Base-by-base conservation (phyloP, 1,140 invertebrate species). In the Periplaneta americana region DNA sequence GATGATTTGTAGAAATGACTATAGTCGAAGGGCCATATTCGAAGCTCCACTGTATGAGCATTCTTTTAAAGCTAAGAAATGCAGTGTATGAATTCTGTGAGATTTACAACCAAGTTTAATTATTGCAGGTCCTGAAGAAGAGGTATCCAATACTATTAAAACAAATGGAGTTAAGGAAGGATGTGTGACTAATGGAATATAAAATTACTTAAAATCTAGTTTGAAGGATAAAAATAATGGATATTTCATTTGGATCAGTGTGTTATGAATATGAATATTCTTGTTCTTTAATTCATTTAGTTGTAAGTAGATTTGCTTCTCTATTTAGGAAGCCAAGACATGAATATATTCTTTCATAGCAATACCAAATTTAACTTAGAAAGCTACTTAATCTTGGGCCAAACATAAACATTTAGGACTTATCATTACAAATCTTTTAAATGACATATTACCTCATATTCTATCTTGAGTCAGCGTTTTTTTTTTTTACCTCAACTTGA, bases 121-220 rank as follows among this genome's bases (percentile, higher is more conserved):
- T n/a, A 34, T 78, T 78, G 35, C 34, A 78, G 76, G 34, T 31
- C 76, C 76, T 35, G 76, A 78, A n/a, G 76, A 78, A 31, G 76
- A 78, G 1, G n/a, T 31, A 39, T 6, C 76, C 28, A 34, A 22
- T 36, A 34, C 34, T 78, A 18, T 78, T 36, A 78, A 78, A 28
- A 28, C 76, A 13, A 78, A 78, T 39, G 76, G 76, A 36, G 22
- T 66, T n/a, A 66, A 66, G 28, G 48, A 10, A 57, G 48, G 48
- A 66, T n/a, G 22, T 28, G 48, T 66, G 48, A 66, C 6, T 66
- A 66, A 66, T 66, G 48, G 48, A 1, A 66, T 66, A n/a, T 66
- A 66, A n/a, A 66, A 66, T 66, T 4, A 48, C 39, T 48, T 66
- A 6, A 28, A 28, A 22, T 66, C 22, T 9, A n/a, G 22, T 9